Percentiles rank a stretch among this genome's conserved stretches.
Conservation (phyloP, 2,797 vertebrate species). For the Bucorvus abyssinicus region DNA sequence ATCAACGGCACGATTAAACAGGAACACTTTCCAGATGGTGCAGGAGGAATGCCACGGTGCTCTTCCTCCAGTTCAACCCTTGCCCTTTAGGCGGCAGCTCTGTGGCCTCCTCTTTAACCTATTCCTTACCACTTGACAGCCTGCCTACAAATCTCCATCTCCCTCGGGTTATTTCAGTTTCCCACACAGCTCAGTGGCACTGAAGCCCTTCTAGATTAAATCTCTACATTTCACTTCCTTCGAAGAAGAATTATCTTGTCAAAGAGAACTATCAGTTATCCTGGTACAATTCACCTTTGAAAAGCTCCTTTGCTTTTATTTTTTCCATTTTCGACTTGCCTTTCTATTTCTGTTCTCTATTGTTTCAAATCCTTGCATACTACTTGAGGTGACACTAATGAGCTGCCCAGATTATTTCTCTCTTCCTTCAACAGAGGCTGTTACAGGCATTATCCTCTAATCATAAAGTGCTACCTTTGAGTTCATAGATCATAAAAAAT, state of each 20-base stretch:
- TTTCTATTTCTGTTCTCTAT: background rate
- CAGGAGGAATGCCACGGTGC: background rate
- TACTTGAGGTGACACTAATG: background rate
- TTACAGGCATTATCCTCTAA: background rate
- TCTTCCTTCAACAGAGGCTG: background rate
- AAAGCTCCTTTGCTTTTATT: background rate
- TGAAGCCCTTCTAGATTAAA: background rate
- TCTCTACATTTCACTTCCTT: background rate
- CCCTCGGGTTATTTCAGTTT: background rate
- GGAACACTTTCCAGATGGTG: background rate
- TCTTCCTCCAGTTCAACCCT: background rate
- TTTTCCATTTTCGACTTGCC: background rate
- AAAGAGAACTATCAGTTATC: background rate
- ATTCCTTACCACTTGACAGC: background rate
- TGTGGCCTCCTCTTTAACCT: slow-evolving; percentile 4
- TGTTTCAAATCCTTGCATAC: background rate
- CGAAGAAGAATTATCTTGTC: background rate
- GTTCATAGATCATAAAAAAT: slow-evolving; percentile 25
- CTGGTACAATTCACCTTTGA: background rate
- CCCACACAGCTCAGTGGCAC: background rate
- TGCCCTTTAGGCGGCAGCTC: background rate
- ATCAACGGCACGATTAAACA: background rate
- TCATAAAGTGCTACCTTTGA: background rate
- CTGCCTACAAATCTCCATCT: background rate
- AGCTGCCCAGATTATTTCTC: background rate